Evolutionary conservation across 2,888 invertebrate genomes (phyloP).

Genomic region (Tenthredo notha): DNA sequence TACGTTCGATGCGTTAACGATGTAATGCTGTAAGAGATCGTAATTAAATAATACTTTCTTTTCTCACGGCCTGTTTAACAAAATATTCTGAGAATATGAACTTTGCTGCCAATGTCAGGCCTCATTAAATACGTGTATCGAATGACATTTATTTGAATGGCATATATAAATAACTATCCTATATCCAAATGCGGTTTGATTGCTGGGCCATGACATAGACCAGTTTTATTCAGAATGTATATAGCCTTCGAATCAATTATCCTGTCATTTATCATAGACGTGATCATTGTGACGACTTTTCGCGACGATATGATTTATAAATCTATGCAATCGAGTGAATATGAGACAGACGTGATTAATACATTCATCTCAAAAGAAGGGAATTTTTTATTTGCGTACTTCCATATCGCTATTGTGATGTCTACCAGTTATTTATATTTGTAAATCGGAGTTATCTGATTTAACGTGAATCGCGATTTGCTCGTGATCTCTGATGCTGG

Average conservation of each 20-base stretch:
- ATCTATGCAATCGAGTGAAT: not conserved
- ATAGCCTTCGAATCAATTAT: constrained; percentile 19
- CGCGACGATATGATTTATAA: not conserved
- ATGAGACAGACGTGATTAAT: not conserved
- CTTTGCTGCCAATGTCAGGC: not conserved
- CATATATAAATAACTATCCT: not conserved
- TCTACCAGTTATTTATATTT: not conserved
- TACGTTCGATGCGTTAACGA: not conserved
- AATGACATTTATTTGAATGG: not conserved
- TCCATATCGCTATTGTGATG: too few relatives aligned
- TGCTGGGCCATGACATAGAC: not conserved
- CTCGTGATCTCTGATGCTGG: not conserved
- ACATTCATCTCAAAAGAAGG: not conserved
- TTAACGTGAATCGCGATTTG: not conserved
- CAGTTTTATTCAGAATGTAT: constrained; percentile 3
- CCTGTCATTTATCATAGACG: not conserved
- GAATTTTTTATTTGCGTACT: not conserved
- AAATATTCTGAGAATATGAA: not conserved
- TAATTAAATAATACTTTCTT: not conserved
- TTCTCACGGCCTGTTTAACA: not conserved
- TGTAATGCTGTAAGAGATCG: not conserved
- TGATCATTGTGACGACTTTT: not conserved
- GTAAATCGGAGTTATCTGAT: not conserved
- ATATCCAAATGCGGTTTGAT: not conserved
- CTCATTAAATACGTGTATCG: not conserved